Evolutionary conservation across 2,888 invertebrate genomes (phyloP).

Genomic region (Tenodera sinensis): DNA sequence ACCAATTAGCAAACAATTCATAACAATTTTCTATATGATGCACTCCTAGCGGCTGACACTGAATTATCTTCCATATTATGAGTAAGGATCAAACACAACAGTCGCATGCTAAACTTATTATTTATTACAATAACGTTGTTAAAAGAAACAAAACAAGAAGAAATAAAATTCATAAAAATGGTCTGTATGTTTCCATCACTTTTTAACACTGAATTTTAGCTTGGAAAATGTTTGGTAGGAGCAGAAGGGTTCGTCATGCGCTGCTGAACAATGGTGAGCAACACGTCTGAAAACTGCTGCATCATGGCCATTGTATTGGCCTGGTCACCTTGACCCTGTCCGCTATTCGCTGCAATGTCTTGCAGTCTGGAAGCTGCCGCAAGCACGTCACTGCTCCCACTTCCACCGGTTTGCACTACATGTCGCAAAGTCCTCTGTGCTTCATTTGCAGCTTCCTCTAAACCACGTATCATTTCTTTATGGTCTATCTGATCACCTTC

Average conservation of each 20-base stretch:
- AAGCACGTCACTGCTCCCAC: constrained; percentile 42
- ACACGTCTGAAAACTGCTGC: constrained; percentile 60
- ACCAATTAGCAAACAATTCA: not conserved
- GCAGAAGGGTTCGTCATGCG: constrained; percentile 44
- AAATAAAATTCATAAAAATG: not conserved
- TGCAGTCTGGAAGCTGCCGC: constrained; percentile 52
- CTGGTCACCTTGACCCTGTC: constrained; percentile 17
- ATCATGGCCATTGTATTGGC: constrained; percentile 53
- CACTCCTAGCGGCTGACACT: not conserved
- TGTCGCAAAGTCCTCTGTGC: constrained; percentile 43
- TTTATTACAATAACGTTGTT: not conserved
- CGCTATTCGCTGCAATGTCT: constrained; percentile 41
- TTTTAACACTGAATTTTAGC: not conserved
- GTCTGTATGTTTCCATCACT: not conserved
- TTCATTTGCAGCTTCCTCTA: constrained; percentile 45
- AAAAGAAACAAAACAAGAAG: not conserved
- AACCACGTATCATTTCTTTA: constrained; percentile 32
- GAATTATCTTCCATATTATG: too few species aligned
- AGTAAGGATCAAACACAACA: not conserved
- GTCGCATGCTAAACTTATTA: not conserved
- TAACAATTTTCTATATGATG: not conserved
- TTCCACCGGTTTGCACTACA: constrained; percentile 32
- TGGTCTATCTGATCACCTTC: constrained; percentile 52
- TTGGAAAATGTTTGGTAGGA: not conserved
- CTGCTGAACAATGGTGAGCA: constrained; percentile 59